A percentile compares a stretch with the other conserved stretches of the same genome.
These are phyloP conservation scores for Fulmarus glacialis DNA, from an alignment of 2,113 vertebrate species.

Conservation along the genomic window DNA sequence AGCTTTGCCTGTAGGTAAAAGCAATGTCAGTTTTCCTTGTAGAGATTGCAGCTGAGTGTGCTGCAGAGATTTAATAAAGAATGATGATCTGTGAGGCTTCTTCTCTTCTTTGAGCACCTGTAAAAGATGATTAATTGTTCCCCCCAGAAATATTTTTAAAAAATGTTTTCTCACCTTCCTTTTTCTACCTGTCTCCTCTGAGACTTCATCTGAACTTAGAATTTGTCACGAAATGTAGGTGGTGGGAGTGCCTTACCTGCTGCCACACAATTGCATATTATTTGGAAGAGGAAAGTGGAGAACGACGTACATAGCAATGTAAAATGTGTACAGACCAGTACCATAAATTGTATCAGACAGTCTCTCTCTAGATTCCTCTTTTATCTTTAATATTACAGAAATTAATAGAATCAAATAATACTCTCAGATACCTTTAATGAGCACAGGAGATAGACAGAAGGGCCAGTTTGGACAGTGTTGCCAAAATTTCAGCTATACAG, in stretches of 20 bases:
- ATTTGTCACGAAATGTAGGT: neutral
- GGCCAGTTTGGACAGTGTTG: neutral
- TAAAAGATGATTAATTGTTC: constrained; percentile 1
- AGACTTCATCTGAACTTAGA: neutral
- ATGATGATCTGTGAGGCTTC: neutral
- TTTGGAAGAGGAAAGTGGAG: neutral
- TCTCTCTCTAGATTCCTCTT: neutral
- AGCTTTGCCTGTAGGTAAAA: constrained; percentile 22
- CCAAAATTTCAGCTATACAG: neutral
- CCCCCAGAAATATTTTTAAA: neutral
- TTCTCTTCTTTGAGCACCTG: neutral
- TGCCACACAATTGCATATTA: neutral
- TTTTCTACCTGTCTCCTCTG: neutral
- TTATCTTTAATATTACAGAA: neutral
- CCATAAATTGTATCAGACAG: neutral
- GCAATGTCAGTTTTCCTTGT: neutral
- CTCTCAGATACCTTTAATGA: neutral
- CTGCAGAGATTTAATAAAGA: constrained; percentile 11
- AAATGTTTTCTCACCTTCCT: neutral
- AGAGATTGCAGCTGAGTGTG: neutral
- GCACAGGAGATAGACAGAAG: neutral
- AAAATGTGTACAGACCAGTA: neutral
- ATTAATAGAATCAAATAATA: neutral
- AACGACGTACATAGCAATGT: neutral
- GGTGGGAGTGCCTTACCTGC: neutral